Base-by-base conservation (phyloP, 2,797 vertebrate genomes). In the Helostoma temminkii region DNA sequence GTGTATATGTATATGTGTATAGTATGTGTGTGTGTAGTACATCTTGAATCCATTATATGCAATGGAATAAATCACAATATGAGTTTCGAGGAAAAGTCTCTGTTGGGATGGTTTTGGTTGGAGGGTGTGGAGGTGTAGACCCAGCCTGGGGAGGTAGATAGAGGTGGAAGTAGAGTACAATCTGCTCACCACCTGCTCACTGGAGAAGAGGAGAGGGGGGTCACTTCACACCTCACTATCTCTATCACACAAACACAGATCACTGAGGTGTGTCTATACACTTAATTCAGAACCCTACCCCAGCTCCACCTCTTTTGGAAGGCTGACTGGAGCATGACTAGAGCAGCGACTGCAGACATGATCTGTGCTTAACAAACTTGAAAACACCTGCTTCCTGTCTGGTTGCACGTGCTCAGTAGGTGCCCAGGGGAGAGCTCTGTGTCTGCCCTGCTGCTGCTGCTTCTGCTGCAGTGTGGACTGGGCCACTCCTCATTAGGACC, bases 121-220 rank as follows among this genome's bases (percentile, higher is more conserved):
- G 28, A 57, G 22, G 59, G 16, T 53, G 42, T 26, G 56, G 39
- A 53, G 41, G 49, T 61, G 54, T 9, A 78, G 59, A 71, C 37
- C 69, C 53, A 52, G 72, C 76, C 78, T 60, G 52, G 55, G 45
- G 65, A n/a, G 54, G 53, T 10, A 24, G 32, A 50, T 39, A 62
- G 59, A 58, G 72, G 59, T 0, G 65, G 72, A 76, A 49, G 64
- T 48, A 73, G 15, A 45, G 5, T 75, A 72, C 83, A 90, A 85
- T 90, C 88, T 90, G 90, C 58, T 86, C 83, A 78, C 84, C 87
- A 89, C 83, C 87, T 90, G 85, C 78, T 89, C 79, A 26, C 52
- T 21, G 32, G 64, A 71, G 50, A 47, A 47, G 24, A 64, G 52
- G 70, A 65, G 43, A 57, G 66, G 39, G 58, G 48, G 42, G 59